A percentile compares a stretch with the other conserved stretches of the same genome.
phyloP scores from a whole-genome alignment of 2,888 invertebrate species.

The Leptopterna dolabrata region DNA sequence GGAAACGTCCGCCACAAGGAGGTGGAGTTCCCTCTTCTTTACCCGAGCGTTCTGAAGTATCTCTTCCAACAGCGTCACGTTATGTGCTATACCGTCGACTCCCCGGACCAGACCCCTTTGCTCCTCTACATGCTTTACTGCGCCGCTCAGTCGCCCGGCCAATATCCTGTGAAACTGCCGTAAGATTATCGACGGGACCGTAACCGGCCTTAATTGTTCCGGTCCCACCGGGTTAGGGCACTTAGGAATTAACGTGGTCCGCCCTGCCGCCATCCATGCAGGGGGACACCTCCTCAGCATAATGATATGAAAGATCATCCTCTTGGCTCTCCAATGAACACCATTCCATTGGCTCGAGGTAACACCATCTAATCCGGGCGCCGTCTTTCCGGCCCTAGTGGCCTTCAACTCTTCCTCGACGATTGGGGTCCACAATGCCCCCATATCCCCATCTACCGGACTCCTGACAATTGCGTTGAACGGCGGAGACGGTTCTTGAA shows the following conservation, averaged over 20 bases:
- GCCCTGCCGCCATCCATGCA: background rate
- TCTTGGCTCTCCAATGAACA: background rate
- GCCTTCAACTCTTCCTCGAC: background rate
- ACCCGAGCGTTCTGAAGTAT: background rate
- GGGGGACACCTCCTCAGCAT: background rate
- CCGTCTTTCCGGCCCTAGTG: background rate
- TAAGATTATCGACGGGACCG: background rate
- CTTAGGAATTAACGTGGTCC: background rate
- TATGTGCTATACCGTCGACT: background rate
- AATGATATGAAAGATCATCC: background rate
- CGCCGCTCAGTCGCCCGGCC: background rate
- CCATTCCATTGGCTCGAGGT: background rate
- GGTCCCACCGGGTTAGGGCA: background rate
- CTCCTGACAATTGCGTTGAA: no score
- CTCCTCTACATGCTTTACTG: background rate
- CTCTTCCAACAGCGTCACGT: background rate
- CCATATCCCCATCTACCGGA: background rate
- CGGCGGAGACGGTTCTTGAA: no score
- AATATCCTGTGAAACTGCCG: background rate
- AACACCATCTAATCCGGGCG: background rate
- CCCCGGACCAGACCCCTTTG: background rate
- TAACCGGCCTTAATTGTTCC: background rate
- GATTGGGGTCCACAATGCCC: background rate
- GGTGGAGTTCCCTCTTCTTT: background rate
- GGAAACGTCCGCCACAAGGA: slow-evolving; percentile 56